Evolutionary conservation across 2,888 invertebrate species (phyloP).

Genomic region (Hypsopygia costalis): DNA sequence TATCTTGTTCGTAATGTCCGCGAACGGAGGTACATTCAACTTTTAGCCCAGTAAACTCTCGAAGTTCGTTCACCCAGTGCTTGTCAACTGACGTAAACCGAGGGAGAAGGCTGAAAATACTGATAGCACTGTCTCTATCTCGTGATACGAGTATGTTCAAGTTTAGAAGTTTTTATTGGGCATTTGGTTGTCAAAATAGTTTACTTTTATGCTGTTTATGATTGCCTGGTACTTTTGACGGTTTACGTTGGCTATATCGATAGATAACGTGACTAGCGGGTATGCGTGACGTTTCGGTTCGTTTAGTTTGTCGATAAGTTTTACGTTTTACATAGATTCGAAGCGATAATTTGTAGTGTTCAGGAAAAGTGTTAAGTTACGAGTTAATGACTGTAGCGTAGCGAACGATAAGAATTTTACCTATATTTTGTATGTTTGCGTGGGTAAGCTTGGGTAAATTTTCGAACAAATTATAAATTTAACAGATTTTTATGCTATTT

Average conservation of each 20-base stretch:
- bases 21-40: slow-evolving; percentile 80
- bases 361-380: slow-evolving; percentile 4
- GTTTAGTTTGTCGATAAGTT: slow-evolving; percentile 22
- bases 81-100: slow-evolving; percentile 78
- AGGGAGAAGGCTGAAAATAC: slow-evolving; percentile 50
- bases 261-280: slow-evolving; percentile 53
- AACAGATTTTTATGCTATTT: too few species aligned
- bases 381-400: too few species aligned
- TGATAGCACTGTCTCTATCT: slow-evolving; percentile 57
- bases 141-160: slow-evolving; percentile 59
- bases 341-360: not conserved
- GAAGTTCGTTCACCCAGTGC: slow-evolving; percentile 79
- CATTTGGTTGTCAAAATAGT: slow-evolving; percentile 70
- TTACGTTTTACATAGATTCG: slow-evolving; percentile 14
- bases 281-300: slow-evolving; percentile 38
- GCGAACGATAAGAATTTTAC: not conserved
- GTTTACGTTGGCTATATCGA: slow-evolving; percentile 73
- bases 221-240: slow-evolving; percentile 72
- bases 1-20: slow-evolving; percentile 81
- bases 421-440: too few species aligned
- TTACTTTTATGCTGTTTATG: slow-evolving; percentile 62
- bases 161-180: slow-evolving; percentile 73
- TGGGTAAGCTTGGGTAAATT: too few species aligned
- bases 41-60: slow-evolving; percentile 81
- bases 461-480: too few species aligned